phyloP scores from a whole-genome alignment of 2,797 vertebrate genomes.

The Sebastes cheni region DNA sequence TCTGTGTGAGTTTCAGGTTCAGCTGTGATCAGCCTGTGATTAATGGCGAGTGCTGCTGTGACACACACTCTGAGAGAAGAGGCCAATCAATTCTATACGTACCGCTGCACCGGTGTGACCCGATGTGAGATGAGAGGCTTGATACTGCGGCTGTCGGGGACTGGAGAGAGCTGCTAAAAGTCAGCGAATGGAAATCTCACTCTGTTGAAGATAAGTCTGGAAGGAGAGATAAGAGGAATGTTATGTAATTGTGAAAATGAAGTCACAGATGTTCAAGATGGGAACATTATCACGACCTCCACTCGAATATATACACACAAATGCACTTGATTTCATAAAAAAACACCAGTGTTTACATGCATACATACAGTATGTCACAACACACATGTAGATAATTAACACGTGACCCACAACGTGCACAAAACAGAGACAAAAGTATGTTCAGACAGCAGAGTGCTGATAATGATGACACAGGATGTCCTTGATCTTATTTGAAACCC shows the following conservation, averaged over 20 bases:
- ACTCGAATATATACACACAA: neutral
- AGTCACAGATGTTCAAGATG: neutral
- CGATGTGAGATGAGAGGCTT: slow-evolving; percentile 6
- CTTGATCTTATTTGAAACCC: slow-evolving; percentile 67
- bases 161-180: neutral
- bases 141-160: neutral
- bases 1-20: slow-evolving; percentile 29
- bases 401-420: neutral
- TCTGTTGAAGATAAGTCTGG: slow-evolving; percentile 12
- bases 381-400: slow-evolving; percentile 7
- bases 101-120: neutral
- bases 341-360: neutral
- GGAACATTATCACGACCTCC: neutral
- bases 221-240: slow-evolving; percentile 12
- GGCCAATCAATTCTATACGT: slow-evolving; percentile 33
- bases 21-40: slow-evolving; percentile 36
- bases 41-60: slow-evolving; percentile 34
- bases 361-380: slow-evolving; percentile 3
- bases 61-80: slow-evolving; percentile 10
- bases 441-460: slow-evolving; percentile 33
- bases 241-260: slow-evolving; percentile 35
- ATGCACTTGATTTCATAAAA: neutral
- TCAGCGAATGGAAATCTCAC: slow-evolving; percentile 31
- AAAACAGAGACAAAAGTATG: slow-evolving; percentile 38
- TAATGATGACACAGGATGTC: slow-evolving; percentile 52